Conservation (phyloP, 1,140 invertebrate genomes). For the Diorhabda elongata region DNA sequence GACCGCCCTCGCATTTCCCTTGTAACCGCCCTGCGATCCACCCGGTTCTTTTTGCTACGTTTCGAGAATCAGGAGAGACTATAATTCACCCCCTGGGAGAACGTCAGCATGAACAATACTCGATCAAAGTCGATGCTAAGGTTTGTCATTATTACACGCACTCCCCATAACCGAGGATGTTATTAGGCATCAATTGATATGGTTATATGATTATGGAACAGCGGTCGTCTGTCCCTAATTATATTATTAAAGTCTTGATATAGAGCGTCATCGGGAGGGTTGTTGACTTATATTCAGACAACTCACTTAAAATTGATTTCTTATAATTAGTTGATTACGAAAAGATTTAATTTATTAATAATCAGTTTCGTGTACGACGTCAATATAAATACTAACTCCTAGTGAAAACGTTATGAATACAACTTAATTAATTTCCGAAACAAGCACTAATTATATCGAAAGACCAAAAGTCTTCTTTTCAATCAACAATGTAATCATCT, state of each 20-base stretch:
- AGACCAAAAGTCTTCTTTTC: too few relatives aligned
- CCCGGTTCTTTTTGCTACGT: not conserved
- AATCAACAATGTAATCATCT: too few relatives aligned
- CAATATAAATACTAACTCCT: too few relatives aligned
- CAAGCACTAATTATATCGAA: too few relatives aligned
- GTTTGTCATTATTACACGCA: conserved; percentile 28
- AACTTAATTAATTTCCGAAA: too few relatives aligned
- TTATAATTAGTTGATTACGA: too few relatives aligned
- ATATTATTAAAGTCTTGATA: conserved; percentile 39
- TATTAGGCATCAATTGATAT: conserved; percentile 47
- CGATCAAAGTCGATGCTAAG: conserved; percentile 35
- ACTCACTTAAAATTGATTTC: not conserved
- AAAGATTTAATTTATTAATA: too few relatives aligned
- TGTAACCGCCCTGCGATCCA: conserved; percentile 2
- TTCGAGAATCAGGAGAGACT: conserved; percentile 13
- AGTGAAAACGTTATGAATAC: too few relatives aligned
- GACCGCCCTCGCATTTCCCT: conserved; percentile 24
- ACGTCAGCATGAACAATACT: conserved; percentile 29
- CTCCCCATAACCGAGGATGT: conserved; percentile 33
- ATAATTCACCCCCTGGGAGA: conserved; percentile 26
- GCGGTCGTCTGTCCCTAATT: conserved; percentile 39
- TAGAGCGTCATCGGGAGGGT: not conserved
- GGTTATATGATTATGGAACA: conserved; percentile 44
- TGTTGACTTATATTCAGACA: conserved; percentile 10
- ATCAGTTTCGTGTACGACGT: too few relatives aligned